Evolutionary conservation across 2,113 vertebrate genomes (phyloP).

Genomic region (Orientallactaga bullata): DNA sequence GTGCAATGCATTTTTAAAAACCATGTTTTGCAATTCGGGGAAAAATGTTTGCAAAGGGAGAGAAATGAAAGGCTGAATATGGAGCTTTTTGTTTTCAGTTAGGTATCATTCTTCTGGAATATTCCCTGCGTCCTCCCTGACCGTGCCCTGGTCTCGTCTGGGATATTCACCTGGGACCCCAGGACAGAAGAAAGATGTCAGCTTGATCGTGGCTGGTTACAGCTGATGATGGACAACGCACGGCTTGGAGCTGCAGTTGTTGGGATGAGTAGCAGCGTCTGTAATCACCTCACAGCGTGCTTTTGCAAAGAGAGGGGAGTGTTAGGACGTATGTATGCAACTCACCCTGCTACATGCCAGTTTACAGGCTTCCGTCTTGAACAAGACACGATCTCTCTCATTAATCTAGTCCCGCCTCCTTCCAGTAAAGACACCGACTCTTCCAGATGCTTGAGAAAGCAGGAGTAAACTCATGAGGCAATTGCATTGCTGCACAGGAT

Average conservation of each 20-base stretch:
- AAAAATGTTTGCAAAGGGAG: not conserved
- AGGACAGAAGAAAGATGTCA: not conserved
- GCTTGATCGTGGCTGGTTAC: not conserved
- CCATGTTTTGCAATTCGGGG: not conserved
- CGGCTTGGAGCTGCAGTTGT: not conserved
- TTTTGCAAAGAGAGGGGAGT: not conserved
- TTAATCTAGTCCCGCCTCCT: not conserved
- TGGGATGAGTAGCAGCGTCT: not conserved
- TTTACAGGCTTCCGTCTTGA: not conserved
- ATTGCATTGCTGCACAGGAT: not conserved
- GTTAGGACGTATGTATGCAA: not conserved
- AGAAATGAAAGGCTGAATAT: not conserved
- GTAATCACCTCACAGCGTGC: not conserved
- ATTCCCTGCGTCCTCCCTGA: too few species aligned
- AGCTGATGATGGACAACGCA: not conserved
- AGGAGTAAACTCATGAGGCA: conserved; percentile 4
- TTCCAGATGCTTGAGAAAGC: conserved; percentile 11
- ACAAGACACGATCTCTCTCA: conserved; percentile 29
- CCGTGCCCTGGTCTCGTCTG: not conserved
- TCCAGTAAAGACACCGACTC: conserved; percentile 12
- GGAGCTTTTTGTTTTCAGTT: too few species aligned
- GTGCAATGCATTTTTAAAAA: conserved; percentile 10
- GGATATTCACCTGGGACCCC: not conserved
- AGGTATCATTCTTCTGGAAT: too few species aligned
- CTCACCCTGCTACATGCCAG: not conserved